Percentiles rank a stretch among this genome's conserved stretches.
phyloP scores from a whole-genome alignment of 1,140 invertebrate genomes.

The Adoxophyes honmai region DNA sequence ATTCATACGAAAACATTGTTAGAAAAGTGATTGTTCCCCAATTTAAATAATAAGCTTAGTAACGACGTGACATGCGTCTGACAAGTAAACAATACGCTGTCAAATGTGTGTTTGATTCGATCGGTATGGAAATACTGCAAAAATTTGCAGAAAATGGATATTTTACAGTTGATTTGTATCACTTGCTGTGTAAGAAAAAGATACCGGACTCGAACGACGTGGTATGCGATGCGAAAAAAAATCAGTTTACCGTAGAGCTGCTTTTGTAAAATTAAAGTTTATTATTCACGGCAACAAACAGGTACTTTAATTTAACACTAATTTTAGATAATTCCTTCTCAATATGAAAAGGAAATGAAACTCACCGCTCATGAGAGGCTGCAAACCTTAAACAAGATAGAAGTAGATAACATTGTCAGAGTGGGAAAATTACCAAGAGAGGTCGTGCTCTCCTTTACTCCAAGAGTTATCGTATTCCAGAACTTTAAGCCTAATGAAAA shows the following conservation, averaged over 20 bases:
- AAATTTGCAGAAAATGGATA: conserved; percentile 69
- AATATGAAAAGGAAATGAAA: conserved; percentile 60
- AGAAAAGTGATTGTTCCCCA: neutral
- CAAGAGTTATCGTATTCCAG: conserved; percentile 57
- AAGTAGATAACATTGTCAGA: conserved; percentile 44
- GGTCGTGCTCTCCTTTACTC: conserved; percentile 48
- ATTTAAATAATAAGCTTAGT: conserved; percentile 16
- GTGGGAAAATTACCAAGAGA: conserved; percentile 30
- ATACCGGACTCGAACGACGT: conserved; percentile 35
- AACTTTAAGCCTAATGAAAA: conserved; percentile 66
- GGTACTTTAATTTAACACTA: neutral
- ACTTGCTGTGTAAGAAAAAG: conserved; percentile 56
- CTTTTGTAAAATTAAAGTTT: too few species aligned
- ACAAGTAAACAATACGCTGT: conserved; percentile 25
- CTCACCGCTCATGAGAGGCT: conserved; percentile 50
- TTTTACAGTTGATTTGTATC: conserved; percentile 59
- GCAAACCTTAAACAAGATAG: conserved; percentile 42
- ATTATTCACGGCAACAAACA: too few species aligned
- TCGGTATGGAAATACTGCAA: conserved; percentile 56
- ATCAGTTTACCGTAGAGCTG: too few species aligned
- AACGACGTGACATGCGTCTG: conserved; percentile 17
- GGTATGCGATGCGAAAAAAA: conserved; percentile 40
- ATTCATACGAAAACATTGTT: too few species aligned
- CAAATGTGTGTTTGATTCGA: conserved; percentile 16
- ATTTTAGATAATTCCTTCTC: conserved; percentile 54